phyloP scores from a whole-genome alignment of 2,888 invertebrate genomes.

The Lumbricus terrestris region DNA sequence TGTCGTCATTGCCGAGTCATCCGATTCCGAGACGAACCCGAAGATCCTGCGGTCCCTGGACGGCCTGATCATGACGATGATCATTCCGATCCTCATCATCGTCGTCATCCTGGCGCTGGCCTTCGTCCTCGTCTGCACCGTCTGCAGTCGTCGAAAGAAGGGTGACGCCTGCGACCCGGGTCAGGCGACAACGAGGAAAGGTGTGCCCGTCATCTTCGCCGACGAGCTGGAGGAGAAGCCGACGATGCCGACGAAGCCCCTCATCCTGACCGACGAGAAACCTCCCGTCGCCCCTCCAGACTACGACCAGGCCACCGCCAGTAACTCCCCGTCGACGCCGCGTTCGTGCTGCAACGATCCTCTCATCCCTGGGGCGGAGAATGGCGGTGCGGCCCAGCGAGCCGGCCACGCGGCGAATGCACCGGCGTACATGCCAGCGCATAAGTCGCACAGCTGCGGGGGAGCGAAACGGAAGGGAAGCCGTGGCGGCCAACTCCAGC shows the following conservation, averaged over 20 bases:
- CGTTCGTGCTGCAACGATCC: constrained; percentile 12
- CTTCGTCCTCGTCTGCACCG: constrained; percentile 79
- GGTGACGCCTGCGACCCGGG: constrained; percentile 59
- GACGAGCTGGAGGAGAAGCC: constrained; percentile 80
- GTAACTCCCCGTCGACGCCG: constrained; percentile 5
- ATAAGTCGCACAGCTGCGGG: background rate
- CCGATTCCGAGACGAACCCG: background rate
- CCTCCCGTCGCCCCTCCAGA: constrained; percentile 21
- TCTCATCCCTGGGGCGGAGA: background rate
- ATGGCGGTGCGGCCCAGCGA: background rate
- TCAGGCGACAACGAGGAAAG: constrained; percentile 49
- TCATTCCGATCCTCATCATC: constrained; percentile 68
- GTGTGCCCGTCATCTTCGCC: constrained; percentile 87
- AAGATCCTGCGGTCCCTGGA: background rate
- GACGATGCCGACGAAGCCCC: background rate
- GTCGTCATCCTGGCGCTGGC: constrained; percentile 76
- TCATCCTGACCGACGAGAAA: constrained; percentile 31
- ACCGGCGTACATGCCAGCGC: background rate
- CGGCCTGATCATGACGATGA: background rate
- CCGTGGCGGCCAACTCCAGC: background rate
- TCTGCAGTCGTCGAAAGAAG: constrained; percentile 79
- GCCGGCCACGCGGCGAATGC: no score
- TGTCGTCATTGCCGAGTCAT: constrained; percentile 63
- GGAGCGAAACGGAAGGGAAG: background rate
- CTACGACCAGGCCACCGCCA: constrained; percentile 6